These are phyloP conservation scores for Hecatera dysodea DNA, from an alignment of 2,888 invertebrate species.

Conservation along the genomic window DNA sequence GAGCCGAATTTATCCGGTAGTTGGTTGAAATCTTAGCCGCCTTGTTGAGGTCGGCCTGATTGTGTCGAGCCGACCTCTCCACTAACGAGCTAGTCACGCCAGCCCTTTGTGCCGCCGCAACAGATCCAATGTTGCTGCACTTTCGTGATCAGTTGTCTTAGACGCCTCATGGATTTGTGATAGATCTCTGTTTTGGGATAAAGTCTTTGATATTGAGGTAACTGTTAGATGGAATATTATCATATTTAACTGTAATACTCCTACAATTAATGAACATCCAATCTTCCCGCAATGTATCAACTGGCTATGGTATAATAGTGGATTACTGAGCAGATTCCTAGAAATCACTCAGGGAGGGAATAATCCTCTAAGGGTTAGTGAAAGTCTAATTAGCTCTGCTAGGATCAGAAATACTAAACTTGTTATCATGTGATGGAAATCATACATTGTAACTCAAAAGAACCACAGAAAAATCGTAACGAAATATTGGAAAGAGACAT, in stretches of 20 bases:
- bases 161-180: constrained; percentile 6
- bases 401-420: not conserved
- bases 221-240: not conserved
- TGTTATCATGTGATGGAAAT: not conserved
- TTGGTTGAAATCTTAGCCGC: constrained; percentile 68
- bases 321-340: constrained; percentile 23
- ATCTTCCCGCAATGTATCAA: constrained; percentile 15
- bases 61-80: constrained; percentile 63
- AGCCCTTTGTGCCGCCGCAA: constrained; percentile 66
- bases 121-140: constrained; percentile 66
- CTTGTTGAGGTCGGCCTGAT: constrained; percentile 61
- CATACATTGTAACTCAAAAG: not conserved
- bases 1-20: constrained; percentile 54
- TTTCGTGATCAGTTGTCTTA: constrained; percentile 55
- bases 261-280: constrained; percentile 1
- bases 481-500: constrained; percentile 27
- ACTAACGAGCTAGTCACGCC: constrained; percentile 62
- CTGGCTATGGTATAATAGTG: not conserved
- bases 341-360: constrained; percentile 22
- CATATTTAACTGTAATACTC: not conserved
- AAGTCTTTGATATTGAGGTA: not conserved
- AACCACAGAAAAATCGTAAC: not conserved
- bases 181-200: constrained; percentile 5
- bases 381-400: constrained; percentile 36
- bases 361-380: constrained; percentile 16